Evolutionary conservation across 37 sponge, comb jelly and placozoan species (phyloP).

Genomic region (Axinella damicornis): DNA sequence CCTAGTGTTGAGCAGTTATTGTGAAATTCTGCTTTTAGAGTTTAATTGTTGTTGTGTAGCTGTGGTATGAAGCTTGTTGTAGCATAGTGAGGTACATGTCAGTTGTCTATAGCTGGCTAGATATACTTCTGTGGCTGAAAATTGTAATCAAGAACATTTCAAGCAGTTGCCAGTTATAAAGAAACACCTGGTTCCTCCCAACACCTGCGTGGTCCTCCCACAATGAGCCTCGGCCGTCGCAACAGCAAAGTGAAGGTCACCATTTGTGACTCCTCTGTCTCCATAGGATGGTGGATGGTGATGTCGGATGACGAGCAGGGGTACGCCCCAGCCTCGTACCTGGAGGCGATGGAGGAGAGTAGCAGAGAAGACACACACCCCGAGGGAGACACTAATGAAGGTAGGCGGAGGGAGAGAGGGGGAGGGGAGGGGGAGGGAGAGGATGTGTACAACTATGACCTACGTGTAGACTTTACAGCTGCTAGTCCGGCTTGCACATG

Average conservation of each 20-base stretch:
- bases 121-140: too few relatives aligned
- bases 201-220: neutral
- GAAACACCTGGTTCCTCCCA: too few relatives aligned
- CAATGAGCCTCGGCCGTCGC: neutral
- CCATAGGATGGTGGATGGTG: conserved; percentile 93
- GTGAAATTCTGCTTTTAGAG: neutral
- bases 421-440: conserved; percentile 4
- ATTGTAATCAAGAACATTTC: too few relatives aligned
- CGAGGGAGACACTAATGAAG: conserved; percentile 16
- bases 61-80: neutral
- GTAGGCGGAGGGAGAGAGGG: conserved; percentile 24
- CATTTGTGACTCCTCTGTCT: conserved; percentile 28
- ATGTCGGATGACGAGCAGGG: conserved; percentile 86
- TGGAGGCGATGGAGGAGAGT: conserved; percentile 72
- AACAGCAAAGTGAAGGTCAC: conserved; percentile 38
- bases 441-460: too few relatives aligned
- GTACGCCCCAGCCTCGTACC: conserved; percentile 82
- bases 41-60: neutral
- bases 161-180: too few relatives aligned
- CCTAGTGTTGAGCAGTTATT: too few relatives aligned
- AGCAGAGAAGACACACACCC: conserved; percentile 2
- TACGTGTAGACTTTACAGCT: too few relatives aligned
- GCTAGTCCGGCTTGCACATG: too few relatives aligned
- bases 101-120: too few relatives aligned
- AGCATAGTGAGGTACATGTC: too few relatives aligned